Evolutionary conservation across 2,888 invertebrate species (phyloP).

Genomic region (Cataglyphis albicans): DNA sequence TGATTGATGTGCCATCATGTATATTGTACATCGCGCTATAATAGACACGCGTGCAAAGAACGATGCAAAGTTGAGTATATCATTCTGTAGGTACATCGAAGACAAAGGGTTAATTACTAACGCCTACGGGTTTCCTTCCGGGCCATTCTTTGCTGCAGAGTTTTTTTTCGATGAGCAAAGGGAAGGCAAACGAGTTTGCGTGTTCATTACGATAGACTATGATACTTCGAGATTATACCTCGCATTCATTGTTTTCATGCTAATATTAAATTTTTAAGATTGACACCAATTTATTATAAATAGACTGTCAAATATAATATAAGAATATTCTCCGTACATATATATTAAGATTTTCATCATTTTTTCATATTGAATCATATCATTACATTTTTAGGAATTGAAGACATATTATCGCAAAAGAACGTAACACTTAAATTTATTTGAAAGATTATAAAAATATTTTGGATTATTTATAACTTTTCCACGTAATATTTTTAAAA

Average conservation of each 20-base stretch:
- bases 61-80: conserved; percentile 14
- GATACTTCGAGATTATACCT: not conserved
- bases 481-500: not conserved
- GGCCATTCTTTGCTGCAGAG: not conserved
- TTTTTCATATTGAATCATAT: not conserved
- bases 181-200: conserved; percentile 6
- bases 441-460: not conserved
- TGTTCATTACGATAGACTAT: conserved; percentile 6
- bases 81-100: conserved; percentile 10
- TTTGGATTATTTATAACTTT: not conserved
- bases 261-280: conserved; percentile 15
- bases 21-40: conserved; percentile 22
- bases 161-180: conserved; percentile 13
- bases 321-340: not conserved
- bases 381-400: not conserved
- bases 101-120: conserved; percentile 52
- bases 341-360: not conserved
- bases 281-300: not conserved
- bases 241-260: conserved; percentile 28
- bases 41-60: conserved; percentile 39
- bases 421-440: not conserved
- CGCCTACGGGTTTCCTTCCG: conserved; percentile 39
- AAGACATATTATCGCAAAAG: not conserved
- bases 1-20: conserved; percentile 44
- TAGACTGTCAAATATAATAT: not conserved